Conservation (phyloP, 2,888 invertebrate genomes). For the Amphiduros pacificus region DNA sequence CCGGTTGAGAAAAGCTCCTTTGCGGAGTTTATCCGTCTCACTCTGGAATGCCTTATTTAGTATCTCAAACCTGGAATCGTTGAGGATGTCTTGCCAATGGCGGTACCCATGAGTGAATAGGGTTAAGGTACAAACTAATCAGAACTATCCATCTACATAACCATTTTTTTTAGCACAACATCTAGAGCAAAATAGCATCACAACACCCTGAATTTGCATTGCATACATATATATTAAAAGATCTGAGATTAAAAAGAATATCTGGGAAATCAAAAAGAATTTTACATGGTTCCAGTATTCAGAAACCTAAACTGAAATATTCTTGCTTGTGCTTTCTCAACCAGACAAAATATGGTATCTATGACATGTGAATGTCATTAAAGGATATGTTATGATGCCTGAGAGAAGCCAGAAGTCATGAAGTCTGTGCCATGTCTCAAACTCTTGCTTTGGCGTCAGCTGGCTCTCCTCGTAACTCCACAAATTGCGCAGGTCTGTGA, state of each 20-base stretch:
- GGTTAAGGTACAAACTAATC: neutral
- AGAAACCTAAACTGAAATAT: too few species aligned
- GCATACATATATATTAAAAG: too few species aligned
- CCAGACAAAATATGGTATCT: too few species aligned
- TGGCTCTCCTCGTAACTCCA: slow-evolving; percentile 96
- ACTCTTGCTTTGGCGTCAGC: slow-evolving; percentile 87
- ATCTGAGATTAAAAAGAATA: too few species aligned
- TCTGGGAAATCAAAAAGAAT: too few species aligned
- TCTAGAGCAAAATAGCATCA: too few species aligned
- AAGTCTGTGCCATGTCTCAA: slow-evolving; percentile 94
- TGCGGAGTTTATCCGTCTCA: slow-evolving; percentile 28
- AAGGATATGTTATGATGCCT: slow-evolving; percentile 79
- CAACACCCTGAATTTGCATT: too few species aligned
- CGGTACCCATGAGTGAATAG: slow-evolving; percentile 32
- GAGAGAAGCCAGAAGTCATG: slow-evolving; percentile 98
- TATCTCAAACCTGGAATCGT: slow-evolving; percentile 34
- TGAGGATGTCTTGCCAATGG: slow-evolving; percentile 37
- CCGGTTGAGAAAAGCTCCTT: slow-evolving; percentile 34
- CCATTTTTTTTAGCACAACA: neutral
- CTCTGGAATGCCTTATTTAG: slow-evolving; percentile 32
- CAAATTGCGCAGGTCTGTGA: slow-evolving; percentile 93
- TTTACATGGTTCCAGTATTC: too few species aligned
- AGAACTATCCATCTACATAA: neutral
- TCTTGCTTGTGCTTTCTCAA: too few species aligned
- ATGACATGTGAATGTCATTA: too few species aligned